Conservation (phyloP, 1,140 invertebrate species). For the Zaprionus camerounensis region DNA sequence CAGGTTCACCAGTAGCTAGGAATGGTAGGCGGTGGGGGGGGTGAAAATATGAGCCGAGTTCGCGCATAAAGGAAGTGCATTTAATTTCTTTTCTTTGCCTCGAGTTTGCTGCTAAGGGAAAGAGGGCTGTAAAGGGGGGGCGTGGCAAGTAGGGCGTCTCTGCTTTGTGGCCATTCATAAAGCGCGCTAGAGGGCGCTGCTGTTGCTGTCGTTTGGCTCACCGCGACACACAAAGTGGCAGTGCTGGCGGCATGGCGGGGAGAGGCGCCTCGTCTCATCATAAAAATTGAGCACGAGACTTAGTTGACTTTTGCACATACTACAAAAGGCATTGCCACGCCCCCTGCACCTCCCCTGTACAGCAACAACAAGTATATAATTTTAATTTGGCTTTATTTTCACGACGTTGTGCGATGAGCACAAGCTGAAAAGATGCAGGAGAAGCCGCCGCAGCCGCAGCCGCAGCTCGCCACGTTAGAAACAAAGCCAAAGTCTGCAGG, state of each 20-base stretch:
- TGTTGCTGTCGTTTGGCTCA: constrained; percentile 44
- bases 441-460: not conserved
- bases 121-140: not conserved
- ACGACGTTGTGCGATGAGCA: constrained; percentile 57
- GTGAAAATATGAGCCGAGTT: constrained; percentile 27
- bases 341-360: not conserved
- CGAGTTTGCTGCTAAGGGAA: constrained; percentile 22
- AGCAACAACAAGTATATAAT: constrained; percentile 62
- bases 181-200: constrained; percentile 19
- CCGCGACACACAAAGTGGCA: constrained; percentile 61
- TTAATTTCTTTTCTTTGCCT: constrained; percentile 79
- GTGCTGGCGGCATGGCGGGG: not conserved
- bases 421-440: constrained; percentile 36
- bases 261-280: constrained; percentile 27
- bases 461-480: constrained; percentile 24
- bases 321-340: constrained; percentile 61
- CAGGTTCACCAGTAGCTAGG: too few species aligned
- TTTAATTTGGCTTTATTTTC: constrained; percentile 83
- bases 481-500: constrained; percentile 66
- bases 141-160: constrained; percentile 11
- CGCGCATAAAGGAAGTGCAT: constrained; percentile 78
- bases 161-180: constrained; percentile 64
- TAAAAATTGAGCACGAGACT: constrained; percentile 79
- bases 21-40: not conserved
- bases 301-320: constrained; percentile 80